Percentiles rank a stretch among this genome's conserved stretches.
Evolutionary conservation across 1,140 invertebrate genomes (phyloP).

Genomic region (Belonocnema kinseyi): DNA sequence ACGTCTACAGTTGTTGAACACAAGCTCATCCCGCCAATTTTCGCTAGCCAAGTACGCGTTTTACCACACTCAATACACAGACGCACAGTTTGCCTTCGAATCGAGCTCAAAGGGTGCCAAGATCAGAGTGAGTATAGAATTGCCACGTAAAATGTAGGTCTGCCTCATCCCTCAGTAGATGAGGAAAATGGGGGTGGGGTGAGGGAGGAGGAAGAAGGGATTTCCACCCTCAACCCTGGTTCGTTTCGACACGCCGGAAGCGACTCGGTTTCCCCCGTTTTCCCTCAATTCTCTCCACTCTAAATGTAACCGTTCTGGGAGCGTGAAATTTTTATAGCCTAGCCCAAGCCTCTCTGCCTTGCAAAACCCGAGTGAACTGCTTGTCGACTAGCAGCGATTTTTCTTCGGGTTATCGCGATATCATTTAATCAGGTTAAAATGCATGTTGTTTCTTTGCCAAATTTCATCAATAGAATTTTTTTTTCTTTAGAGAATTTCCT

Average conservation of each 20-base stretch:
- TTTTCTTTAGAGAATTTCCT: not conserved
- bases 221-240: slow-evolving; percentile 31
- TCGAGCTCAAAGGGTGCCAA: slow-evolving; percentile 82
- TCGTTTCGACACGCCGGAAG: slow-evolving; percentile 25
- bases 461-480: not conserved
- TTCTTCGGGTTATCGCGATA: not conserved
- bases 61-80: slow-evolving; percentile 82
- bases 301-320: slow-evolving; percentile 20
- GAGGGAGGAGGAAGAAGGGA: not conserved
- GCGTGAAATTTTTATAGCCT: slow-evolving; percentile 22
- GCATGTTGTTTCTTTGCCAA: not conserved
- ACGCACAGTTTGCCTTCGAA: slow-evolving; percentile 83
- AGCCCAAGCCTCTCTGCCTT: not conserved
- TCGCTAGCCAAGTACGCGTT: slow-evolving; percentile 81
- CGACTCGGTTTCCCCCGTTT: slow-evolving; percentile 11
- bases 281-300: slow-evolving; percentile 25
- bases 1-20: slow-evolving; percentile 82
- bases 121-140: slow-evolving; percentile 76
- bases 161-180: not conserved
- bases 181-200: not conserved
- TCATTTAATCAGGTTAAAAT: not conserved
- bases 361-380: not conserved
- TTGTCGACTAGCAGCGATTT: not conserved
- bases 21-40: slow-evolving; percentile 79
- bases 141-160: slow-evolving; percentile 45